Evolutionary conservation across 2,888 invertebrate species (phyloP).

Genomic region (Ormyrus nitidulus): DNA sequence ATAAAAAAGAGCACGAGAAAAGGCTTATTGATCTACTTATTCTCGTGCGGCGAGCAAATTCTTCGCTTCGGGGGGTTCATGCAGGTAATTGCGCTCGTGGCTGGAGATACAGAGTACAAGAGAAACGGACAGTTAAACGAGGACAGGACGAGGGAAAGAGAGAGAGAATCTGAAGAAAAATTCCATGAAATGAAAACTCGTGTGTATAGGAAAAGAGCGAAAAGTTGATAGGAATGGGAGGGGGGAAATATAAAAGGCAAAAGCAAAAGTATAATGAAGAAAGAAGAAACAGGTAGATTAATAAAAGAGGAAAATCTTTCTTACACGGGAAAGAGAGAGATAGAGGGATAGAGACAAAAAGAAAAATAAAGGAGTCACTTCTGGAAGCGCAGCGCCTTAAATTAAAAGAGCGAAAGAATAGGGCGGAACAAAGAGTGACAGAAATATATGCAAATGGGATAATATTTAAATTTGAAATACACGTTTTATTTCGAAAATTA

Average conservation of each 20-base stretch:
- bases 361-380: slow-evolving; percentile 17
- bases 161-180: not conserved
- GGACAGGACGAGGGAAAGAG: not conserved
- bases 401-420: slow-evolving; percentile 28
- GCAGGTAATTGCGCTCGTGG: slow-evolving; percentile 43
- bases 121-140: slow-evolving; percentile 1
- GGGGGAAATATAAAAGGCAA: not conserved
- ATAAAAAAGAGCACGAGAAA: slow-evolving; percentile 37
- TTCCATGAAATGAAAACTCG: too few relatives aligned
- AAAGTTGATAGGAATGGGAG: too few relatives aligned
- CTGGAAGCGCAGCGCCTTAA: slow-evolving; percentile 13
- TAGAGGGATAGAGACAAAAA: not conserved
- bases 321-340: not conserved
- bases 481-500: not conserved
- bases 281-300: slow-evolving; percentile 22
- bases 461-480: slow-evolving; percentile 32
- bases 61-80: slow-evolving; percentile 40
- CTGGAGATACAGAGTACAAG: slow-evolving; percentile 14
- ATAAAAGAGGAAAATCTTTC: slow-evolving; percentile 30
- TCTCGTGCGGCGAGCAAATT: slow-evolving; percentile 41
- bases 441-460: slow-evolving; percentile 28
- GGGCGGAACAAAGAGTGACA: slow-evolving; percentile 34
- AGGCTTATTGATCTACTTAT: slow-evolving; percentile 47
- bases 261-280: not conserved
- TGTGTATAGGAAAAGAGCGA: too few relatives aligned